Evolutionary conservation across 53 echinoderm and acorn worm species (phyloP).

Genomic region (Apostichopus leukothele): DNA sequence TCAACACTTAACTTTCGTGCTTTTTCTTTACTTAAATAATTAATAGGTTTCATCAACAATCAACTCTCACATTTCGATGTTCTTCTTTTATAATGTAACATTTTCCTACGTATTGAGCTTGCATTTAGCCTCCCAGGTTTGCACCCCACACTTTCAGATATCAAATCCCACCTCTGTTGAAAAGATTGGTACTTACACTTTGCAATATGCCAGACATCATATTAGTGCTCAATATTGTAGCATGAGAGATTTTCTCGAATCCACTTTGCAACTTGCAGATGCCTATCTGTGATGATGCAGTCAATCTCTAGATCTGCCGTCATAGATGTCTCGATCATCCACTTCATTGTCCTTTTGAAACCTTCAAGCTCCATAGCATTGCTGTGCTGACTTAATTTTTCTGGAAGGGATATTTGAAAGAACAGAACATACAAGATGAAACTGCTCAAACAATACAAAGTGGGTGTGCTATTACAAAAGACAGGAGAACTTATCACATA

Average conservation of each 20-base stretch:
- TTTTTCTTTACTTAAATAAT: no score
- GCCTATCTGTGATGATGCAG: conserved; percentile 56
- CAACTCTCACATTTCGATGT: no score
- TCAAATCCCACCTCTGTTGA: no score
- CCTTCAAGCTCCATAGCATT: conserved; percentile 74
- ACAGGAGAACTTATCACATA: no score
- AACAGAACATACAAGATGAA: background rate
- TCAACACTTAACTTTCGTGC: background rate
- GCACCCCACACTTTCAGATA: background rate
- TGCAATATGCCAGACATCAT: conserved; percentile 73
- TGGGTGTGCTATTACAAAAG: background rate
- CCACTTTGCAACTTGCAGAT: conserved; percentile 58
- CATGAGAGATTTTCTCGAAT: conserved; percentile 41
- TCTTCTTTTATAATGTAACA: no score
- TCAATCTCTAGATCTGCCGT: conserved; percentile 20
- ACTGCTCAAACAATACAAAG: background rate
- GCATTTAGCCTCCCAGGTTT: no score
- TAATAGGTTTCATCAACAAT: no score
- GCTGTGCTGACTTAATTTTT: conserved; percentile 59
- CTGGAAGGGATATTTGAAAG: conserved; percentile 29
- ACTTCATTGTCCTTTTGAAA: conserved; percentile 34
- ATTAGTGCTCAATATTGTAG: conserved; percentile 54
- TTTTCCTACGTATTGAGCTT: no score
- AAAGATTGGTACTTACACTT: conserved; percentile 30
- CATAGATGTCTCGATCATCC: conserved; percentile 15